Base-by-base conservation (phyloP, 2,797 vertebrate species). In the Phrynocephalus forsythii region DNA sequence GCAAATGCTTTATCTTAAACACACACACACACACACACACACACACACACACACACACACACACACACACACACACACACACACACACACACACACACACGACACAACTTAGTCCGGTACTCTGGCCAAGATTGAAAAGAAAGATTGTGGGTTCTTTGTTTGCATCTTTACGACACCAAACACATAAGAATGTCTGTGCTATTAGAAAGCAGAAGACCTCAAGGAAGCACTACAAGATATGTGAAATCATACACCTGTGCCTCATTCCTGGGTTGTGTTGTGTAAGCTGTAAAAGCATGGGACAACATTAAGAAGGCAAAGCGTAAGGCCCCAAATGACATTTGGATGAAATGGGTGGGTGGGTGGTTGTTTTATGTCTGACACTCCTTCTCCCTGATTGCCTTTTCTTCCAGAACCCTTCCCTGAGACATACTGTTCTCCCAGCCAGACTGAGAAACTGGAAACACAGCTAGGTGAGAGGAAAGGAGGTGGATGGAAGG, bases 91-190 rank as follows among this genome's bases (percentile, higher is more conserved):
- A 38, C 38, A 38, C 38, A 38, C 38, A 38, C 3, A 38, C 20
- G 33, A 76, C 56, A 48, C 60, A 76, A 52, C 76, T 88, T 76
- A 33, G 1, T 94, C 63, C 48, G 82, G 24, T 0, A 6, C 0
- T 18, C 13, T 22, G 4, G 52, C 15, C 9, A 3, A 7, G n/a
- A 16, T 76, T 77, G 52, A 44, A 85, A 60, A 79, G 13, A 76
- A 44, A 56, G 50, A 52, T 86, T 90, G 86, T 91, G 89, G 60
- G 75, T 75, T 95, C 93, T 94, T 86, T 83, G 18, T 90, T 93
- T 92, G 91, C 94, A 89, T 67, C 50, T 88, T 89, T 80, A 50
- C 66, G 6, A 63, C 1, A 3, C 48, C 0, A 38, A 38, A 38
- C 38, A 0, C 66, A 63, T 69, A 63, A 24, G 67, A 79, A 68